Evolutionary conservation across 92 coral and sea anemone genomes (phyloP).

Genomic region (Parazoanthus atlanticus): DNA sequence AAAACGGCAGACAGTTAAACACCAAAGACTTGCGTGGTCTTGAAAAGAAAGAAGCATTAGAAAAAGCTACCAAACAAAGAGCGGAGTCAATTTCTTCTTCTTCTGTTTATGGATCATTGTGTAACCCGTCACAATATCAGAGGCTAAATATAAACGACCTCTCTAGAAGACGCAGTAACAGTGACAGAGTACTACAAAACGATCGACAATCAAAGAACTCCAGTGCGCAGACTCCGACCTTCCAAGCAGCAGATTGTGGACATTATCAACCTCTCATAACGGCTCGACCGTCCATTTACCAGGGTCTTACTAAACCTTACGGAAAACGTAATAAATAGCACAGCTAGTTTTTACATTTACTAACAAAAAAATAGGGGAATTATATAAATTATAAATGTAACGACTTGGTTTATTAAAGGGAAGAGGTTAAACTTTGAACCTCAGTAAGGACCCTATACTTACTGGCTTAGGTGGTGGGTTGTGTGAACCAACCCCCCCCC

Average conservation of each 20-base stretch:
- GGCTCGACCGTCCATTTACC: not conserved
- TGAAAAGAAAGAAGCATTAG: not conserved
- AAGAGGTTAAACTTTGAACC: too few species aligned
- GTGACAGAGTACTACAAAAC: not conserved
- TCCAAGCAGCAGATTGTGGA: not conserved
- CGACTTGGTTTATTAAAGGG: too few species aligned
- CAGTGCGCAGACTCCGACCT: not conserved
- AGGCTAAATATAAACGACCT: not conserved
- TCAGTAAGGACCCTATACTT: too few species aligned
- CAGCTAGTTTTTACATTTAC: not conserved
- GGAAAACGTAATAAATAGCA: not conserved
- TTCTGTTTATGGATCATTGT: not conserved
- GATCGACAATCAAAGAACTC: not conserved
- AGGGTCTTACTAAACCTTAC: conserved; percentile 14
- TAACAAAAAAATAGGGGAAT: too few species aligned
- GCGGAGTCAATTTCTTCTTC: not conserved
- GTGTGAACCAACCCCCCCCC: too few species aligned
- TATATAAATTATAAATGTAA: too few species aligned
- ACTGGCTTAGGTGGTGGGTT: too few species aligned
- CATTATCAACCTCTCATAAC: not conserved
- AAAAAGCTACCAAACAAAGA: not conserved
- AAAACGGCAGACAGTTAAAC: not conserved
- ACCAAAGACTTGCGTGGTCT: not conserved
- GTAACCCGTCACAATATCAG: conserved; percentile 8
- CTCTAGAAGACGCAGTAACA: conserved; percentile 13